A percentile compares a stretch with the other conserved stretches of the same genome.
Conservation (phyloP, 2,113 vertebrate species). For the Serinus canaria region DNA sequence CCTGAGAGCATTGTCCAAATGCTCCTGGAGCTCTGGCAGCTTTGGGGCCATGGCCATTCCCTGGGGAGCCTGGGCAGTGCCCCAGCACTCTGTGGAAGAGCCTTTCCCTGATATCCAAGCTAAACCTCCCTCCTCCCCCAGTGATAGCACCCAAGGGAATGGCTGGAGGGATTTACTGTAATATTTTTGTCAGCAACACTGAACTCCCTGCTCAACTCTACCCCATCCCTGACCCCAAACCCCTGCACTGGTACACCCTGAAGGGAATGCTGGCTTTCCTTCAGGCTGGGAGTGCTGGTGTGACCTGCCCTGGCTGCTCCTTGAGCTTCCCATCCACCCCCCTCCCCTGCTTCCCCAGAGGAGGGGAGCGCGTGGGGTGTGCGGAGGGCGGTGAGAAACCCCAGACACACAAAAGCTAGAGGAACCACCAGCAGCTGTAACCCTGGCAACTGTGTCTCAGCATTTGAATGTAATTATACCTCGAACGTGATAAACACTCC, state of each 20-base stretch:
- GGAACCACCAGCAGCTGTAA: constrained; percentile 76
- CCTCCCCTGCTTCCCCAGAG: constrained; percentile 1
- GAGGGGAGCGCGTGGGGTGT: not conserved
- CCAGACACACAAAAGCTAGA: constrained; percentile 67
- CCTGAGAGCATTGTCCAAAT: rapidly evolving
- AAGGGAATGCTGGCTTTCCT: not conserved
- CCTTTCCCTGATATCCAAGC: not conserved
- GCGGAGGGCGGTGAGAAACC: constrained; percentile 46
- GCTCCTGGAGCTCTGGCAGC: not conserved
- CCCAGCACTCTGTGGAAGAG: not conserved
- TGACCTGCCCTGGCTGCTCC: not conserved
- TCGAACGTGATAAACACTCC: constrained; percentile 79
- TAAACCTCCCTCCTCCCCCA: not conserved
- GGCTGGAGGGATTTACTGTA: not conserved
- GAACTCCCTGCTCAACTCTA: not conserved
- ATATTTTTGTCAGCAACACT: not conserved
- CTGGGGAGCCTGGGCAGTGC: not conserved
- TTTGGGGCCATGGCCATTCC: not conserved
- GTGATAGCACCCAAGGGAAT: not conserved
- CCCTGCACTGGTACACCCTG: not conserved
- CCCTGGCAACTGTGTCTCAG: constrained; percentile 82
- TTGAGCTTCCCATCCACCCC: not conserved
- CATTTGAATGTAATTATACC: constrained; percentile 85
- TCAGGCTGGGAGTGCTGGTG: not conserved
- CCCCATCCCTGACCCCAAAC: not conserved